Percentiles rank a stretch among this genome's conserved stretches.
Evolutionary conservation across 37 sponge, comb jelly and placozoan species (phyloP).

Genomic region (Chondrilla cf. caribensis): DNA sequence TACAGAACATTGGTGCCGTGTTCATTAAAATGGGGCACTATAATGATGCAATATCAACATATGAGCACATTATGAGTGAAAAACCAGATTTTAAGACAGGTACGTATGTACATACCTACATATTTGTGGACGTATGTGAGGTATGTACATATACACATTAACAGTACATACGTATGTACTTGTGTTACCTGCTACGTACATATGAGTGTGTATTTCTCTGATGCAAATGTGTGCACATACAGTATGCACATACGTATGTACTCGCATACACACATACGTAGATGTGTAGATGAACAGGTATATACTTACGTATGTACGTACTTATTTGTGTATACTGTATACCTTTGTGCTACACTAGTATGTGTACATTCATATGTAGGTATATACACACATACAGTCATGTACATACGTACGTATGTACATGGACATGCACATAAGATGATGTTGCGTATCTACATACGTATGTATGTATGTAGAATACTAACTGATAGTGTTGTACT

Average conservation of each 20-base stretch:
- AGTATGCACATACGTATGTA: background rate
- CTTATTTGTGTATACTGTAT: too few relatives aligned
- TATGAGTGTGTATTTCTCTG: background rate
- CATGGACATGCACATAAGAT: slow-evolving; percentile 21
- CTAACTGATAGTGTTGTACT: too few relatives aligned
- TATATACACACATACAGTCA: too few relatives aligned
- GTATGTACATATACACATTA: background rate
- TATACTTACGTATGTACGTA: too few relatives aligned
- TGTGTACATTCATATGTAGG: too few relatives aligned
- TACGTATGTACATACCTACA: background rate
- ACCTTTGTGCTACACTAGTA: too few relatives aligned
- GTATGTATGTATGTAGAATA: background rate
- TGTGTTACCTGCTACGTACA: background rate
- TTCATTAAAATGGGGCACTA: slow-evolving; percentile 93
- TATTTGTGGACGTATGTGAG: background rate
- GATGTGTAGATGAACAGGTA: background rate
- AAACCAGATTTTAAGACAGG: slow-evolving; percentile 83
- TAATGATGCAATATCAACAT: slow-evolving; percentile 89
- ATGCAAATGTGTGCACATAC: background rate
- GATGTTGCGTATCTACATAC: background rate
- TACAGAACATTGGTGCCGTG: slow-evolving; percentile 89
- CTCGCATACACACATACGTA: background rate
- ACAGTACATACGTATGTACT: background rate
- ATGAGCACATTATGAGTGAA: slow-evolving; percentile 85
- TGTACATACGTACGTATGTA: slow-evolving; percentile 1